Evolutionary conservation across 1,140 invertebrate genomes (phyloP), one percentile per base, ranked within the genome.

Genomic region (Patella vulgata): DNA sequence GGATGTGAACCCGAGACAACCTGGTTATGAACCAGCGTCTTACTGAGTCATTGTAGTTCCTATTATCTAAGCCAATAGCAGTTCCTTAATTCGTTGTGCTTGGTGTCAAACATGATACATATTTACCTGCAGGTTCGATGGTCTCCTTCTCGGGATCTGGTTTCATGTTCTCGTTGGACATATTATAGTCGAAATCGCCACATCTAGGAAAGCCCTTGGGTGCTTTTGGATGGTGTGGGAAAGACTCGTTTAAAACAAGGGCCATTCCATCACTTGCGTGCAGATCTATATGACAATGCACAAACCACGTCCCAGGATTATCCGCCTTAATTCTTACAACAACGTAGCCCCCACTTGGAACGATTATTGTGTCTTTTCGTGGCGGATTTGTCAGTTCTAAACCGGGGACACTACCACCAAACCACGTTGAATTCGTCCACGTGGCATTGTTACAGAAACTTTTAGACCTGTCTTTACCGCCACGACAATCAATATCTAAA

Each of bases 241-340:
- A 71, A 21, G 77, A 73, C 55, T 79, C 79, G 56, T 80, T 81
- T 8, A 82, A 19, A 28, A 82, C 2, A 59, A 81, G 56, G 6
- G 62, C 61, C 77, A 82, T 81, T 17, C 80, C 80, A 50, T 73
- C 69, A n/a, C 53, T 25, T 27, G 53, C 60, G 58, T 82, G 79
- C 9, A 74, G 44, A 30, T 75, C 73, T 25, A 80, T 71, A 59
- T 82, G 80, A 57, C 80, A 82, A 48, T 82, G 80, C 60, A 79
- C 69, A 8, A 78, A 54, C 80, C 80, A 82, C 23, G 77, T 1
- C 2, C 79, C 75, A 67, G 91, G 91, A 85, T 93, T 93, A 72
- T 91, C 85, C 0, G 91, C 90, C 66, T 88, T 87, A 71, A 93
- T 91, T 67, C 91, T 85, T 2, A 92, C 65, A 11, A 89, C 88